These are phyloP conservation scores for Mylabris phalerata DNA, from an alignment of 1,140 invertebrate genomes.

Conservation along the genomic window DNA sequence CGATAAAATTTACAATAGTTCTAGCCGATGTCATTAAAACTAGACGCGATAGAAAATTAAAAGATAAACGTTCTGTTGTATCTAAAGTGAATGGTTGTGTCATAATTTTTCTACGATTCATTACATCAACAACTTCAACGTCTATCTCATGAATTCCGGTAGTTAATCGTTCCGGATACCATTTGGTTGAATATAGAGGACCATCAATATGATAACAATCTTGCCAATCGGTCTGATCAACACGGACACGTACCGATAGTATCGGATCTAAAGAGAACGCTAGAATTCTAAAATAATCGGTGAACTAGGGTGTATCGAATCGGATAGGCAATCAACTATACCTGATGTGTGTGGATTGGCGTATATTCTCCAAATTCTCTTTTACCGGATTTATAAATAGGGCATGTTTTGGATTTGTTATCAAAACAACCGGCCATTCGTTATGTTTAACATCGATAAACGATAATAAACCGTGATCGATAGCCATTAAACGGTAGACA, in stretches of 20 bases:
- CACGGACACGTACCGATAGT: conserved; percentile 53
- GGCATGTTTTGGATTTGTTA: conserved; percentile 87
- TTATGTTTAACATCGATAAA: conserved; percentile 73
- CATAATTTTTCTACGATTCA: conserved; percentile 50
- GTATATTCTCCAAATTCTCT: conserved; percentile 64
- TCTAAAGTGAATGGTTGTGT: conserved; percentile 74
- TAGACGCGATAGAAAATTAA: conserved; percentile 60
- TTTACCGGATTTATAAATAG: conserved; percentile 62
- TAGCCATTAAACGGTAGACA: conserved; percentile 71
- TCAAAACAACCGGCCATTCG: conserved; percentile 73
- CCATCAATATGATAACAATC: conserved; percentile 53
- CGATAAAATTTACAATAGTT: conserved; percentile 53
- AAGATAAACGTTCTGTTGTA: conserved; percentile 53
- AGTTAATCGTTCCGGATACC: conserved; percentile 61
- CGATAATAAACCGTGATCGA: conserved; percentile 87
- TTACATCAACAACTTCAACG: conserved; percentile 51
- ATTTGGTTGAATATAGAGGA: conserved; percentile 64
- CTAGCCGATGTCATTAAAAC: conserved; percentile 68
- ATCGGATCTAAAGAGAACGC: conserved; percentile 66
- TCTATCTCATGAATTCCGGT: conserved; percentile 64
- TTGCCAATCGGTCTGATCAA: conserved; percentile 59
- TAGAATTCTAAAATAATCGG: conserved; percentile 48
- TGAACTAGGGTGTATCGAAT: too few species aligned
- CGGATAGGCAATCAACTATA: conserved; percentile 30
- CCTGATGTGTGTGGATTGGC: conserved; percentile 72